A percentile compares a stretch with the other conserved stretches of the same genome.
Evolutionary conservation across 2,797 vertebrate genomes (phyloP).

Genomic region (Lagodon rhomboides): DNA sequence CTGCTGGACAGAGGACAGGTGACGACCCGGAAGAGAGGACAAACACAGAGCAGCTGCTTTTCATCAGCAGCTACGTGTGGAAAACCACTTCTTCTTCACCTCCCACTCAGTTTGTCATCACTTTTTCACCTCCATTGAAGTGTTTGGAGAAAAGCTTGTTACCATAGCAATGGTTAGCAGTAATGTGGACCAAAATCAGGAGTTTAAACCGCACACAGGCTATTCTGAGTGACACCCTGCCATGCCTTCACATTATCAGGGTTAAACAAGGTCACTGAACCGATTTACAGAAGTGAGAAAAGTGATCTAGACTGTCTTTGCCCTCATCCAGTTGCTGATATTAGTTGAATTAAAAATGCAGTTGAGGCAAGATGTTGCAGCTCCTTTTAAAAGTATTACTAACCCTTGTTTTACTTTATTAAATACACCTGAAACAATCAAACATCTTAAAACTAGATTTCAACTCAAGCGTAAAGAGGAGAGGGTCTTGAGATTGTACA

Average conservation of each 20-base stretch:
- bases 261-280: no score
- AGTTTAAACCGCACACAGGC: not conserved
- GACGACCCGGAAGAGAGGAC: constrained; percentile 18
- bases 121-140: no score
- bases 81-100: not conserved
- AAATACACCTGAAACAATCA: not conserved
- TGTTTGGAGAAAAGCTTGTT: no score
- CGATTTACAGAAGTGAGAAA: no score
- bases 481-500: not conserved
- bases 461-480: not conserved
- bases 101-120: constrained; percentile 3
- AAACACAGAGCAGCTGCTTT: no score
- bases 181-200: not conserved
- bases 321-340: no score
- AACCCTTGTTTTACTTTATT: no score
- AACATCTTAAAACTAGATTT: not conserved
- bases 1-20: not conserved
- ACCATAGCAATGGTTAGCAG: no score
- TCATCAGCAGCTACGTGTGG: not conserved
- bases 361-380: no score
- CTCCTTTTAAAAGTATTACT: no score
- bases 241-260: not conserved
- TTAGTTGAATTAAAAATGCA: no score
- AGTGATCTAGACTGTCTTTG: no score
- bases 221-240: not conserved